Conservation (phyloP, 2,888 invertebrate species). For the Mallateleia sp. region DNA sequence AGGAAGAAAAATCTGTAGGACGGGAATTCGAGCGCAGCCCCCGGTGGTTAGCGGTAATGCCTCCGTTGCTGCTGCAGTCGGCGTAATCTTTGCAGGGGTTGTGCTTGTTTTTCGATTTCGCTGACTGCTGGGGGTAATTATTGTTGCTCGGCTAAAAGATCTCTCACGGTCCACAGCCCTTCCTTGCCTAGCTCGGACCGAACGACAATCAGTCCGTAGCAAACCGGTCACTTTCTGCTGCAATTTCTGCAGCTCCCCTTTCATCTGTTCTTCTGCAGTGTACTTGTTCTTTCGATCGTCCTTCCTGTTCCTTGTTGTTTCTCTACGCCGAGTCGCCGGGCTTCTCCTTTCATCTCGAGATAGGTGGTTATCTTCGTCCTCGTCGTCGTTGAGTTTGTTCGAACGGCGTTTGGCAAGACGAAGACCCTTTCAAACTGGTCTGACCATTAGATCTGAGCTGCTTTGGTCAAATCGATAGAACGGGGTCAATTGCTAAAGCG, state of each 20-base stretch:
- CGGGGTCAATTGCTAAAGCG: conserved; percentile 86
- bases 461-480: conserved; percentile 82
- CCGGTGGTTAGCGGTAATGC: conserved; percentile 15
- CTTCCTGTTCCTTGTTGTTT: conserved; percentile 70
- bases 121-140: conserved; percentile 88
- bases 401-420: conserved; percentile 62
- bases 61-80: conserved; percentile 37
- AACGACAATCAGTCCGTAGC: conserved; percentile 69
- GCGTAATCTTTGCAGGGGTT: conserved; percentile 58
- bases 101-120: conserved; percentile 80
- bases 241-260: conserved; percentile 82
- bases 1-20: conserved; percentile 67
- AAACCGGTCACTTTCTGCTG: conserved; percentile 87
- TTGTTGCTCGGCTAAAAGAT: conserved; percentile 85
- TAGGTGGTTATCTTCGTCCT: conserved; percentile 24
- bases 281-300: conserved; percentile 71
- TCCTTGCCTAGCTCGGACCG: conserved; percentile 60
- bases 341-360: conserved; percentile 64
- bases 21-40: conserved; percentile 45
- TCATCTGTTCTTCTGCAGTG: conserved; percentile 64
- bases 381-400: conserved; percentile 38
- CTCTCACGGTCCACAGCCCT: conserved; percentile 88
- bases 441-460: conserved; percentile 66
- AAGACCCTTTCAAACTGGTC: conserved; percentile 66
- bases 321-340: conserved; percentile 50